Evolutionary conservation across 2,797 vertebrate species (phyloP), one percentile per base, ranked within the genome.

Genomic region (Epinephelus malabaricus): DNA sequence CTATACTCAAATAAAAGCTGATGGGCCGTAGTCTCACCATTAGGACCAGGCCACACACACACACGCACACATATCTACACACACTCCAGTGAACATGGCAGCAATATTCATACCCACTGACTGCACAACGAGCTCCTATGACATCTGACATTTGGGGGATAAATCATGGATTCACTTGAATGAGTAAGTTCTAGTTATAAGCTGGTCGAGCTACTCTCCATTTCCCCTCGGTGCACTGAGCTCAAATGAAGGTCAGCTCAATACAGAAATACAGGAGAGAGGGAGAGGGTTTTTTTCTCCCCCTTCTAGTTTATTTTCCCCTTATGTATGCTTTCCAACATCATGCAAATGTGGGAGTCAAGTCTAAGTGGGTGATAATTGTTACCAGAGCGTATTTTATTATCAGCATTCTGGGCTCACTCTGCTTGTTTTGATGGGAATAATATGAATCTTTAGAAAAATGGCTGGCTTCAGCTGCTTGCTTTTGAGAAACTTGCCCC

Each of bases 141-240:
- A 90, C 92, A 92, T 90, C 83, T 94, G 92, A 92, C 93, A 93
- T 94, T 94, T 91, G 80, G 79, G 78, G 90, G 82, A 91, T 92
- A 92, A 93, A 93, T 94, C 89, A 79, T 70, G 81, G 91, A 92
- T 92, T 89, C 90, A 93, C 87, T 91, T 86, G 92, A 92, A 88
- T 84, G 91, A 76, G 63, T 89, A 88, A 91, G 83, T 90, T 91
- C 78, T 89, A 86, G 91, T 90, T 89, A 85, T 81, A 83, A 89
- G 84, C 91, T 81, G 84, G 85, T 86, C 21, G 51, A 83, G 83
- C 87, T 86, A 59, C 85, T 88, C 86, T 88, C 79, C 67, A 78
- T 86, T 84, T 88, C 84, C 82, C 80, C 76, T 75, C 66, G 17
- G 80, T 76, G 83, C 88, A 43, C 69, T 51, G 83, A 85, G 88